A percentile compares a stretch with the other conserved stretches of the same genome.
Evolutionary conservation across 2,113 vertebrate genomes (phyloP).

Genomic region (Entomyzon cyanotis): DNA sequence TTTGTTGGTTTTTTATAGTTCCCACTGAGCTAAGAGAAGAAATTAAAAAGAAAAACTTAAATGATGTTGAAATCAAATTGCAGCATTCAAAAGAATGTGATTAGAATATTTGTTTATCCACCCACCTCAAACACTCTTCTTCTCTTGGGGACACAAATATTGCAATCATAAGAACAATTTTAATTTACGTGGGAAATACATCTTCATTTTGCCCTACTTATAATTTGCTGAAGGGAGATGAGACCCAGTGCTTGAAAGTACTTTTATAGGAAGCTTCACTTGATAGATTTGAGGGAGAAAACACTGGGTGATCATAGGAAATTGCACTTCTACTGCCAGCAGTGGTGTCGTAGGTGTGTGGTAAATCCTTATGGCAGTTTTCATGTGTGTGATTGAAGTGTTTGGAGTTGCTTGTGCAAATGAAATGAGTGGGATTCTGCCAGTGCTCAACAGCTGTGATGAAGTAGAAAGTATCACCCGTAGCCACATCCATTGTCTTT

Average conservation of each 20-base stretch:
- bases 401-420: neutral
- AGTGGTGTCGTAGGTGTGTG: neutral
- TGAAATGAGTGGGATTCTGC: neutral
- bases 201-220: neutral
- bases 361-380: neutral
- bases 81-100: slow-evolving; percentile 25
- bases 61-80: slow-evolving; percentile 40
- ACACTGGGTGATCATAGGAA: neutral
- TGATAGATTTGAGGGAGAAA: neutral
- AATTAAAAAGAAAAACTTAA: neutral
- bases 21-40: neutral
- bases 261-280: neutral
- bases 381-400: neutral
- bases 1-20: neutral
- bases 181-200: slow-evolving; percentile 44
- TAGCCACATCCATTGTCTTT: neutral
- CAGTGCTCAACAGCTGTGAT: neutral
- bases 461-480: neutral
- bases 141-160: slow-evolving; percentile 55
- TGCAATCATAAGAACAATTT: slow-evolving; percentile 34
- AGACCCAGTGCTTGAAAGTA: neutral
- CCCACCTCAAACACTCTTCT: slow-evolving; percentile 23
- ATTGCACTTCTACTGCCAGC: neutral
- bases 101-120: slow-evolving; percentile 53
- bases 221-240: neutral